Evolutionary conservation across 2,113 vertebrate species (phyloP), one percentile per base, ranked within the genome.

Genomic region (Colius striatus): DNA sequence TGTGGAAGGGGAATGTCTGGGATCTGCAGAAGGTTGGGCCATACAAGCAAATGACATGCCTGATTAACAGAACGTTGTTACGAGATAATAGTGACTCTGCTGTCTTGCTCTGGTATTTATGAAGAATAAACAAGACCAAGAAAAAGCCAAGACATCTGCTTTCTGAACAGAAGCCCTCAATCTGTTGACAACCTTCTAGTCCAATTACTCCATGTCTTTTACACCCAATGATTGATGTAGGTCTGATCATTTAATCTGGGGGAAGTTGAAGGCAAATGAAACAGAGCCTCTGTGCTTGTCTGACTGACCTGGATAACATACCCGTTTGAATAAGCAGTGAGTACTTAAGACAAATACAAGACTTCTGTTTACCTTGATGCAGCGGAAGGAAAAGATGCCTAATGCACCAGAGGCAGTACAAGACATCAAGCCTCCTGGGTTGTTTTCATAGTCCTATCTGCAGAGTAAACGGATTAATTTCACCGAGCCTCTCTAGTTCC

Each of bases 91-190:
- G 89, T 80, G 84, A 62, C 74, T 84, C 90, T 85, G 86, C 84
- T 67, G 51, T 47, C 89, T 91, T 96, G 91, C 92, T 91, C 72
- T 95, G 81, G 62, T 74, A 83, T 89, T 94, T 94, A 87, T 87
- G 89, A 94, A 87, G 86, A 91, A 87, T 70, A 85, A 97, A 89
- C 73, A 93, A 89, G 90, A 89, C 70, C 68, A 78, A 87, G 89
- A 54, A 38, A 87, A 94, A 94, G 65, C 62, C 84, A 84, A 92
- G 80, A 70, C 79, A 89, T 93, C 79, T 94, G 76, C 82, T 90
- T 95, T 73, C 83, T 84, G 81, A 80, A 84, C 82, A 89, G 90
- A 93, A 89, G 75, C 38, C 79, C 51, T 95, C 72, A 70, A 38
- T 36, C 58, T 34, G 87, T 32, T 84, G 95, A 91, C 90, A 84